A percentile compares a stretch with the other conserved stretches of the same genome.
Evolutionary conservation across 2,888 invertebrate genomes (phyloP).

Genomic region (Apomyelois bistriatella): DNA sequence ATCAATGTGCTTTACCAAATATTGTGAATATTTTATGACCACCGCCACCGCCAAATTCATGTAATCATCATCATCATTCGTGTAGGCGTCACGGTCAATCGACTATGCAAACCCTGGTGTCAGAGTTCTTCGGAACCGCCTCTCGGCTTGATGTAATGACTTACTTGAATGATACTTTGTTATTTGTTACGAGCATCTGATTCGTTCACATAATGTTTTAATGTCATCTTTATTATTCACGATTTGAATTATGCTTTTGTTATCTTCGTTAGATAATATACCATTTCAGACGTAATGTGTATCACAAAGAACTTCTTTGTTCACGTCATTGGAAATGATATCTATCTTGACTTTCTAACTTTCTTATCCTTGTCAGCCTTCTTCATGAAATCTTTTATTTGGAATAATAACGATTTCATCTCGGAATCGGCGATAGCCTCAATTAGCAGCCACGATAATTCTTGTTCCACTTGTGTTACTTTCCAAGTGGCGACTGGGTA

Average conservation of each 20-base stretch:
- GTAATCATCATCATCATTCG: too few relatives aligned
- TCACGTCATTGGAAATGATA: slow-evolving; percentile 1
- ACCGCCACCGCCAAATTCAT: too few relatives aligned
- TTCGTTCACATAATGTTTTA: background rate
- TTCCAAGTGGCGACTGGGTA: slow-evolving; percentile 51
- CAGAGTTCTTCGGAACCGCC: too few relatives aligned
- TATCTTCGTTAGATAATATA: slow-evolving; percentile 5
- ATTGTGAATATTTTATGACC: too few relatives aligned
- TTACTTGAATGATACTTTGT: background rate
- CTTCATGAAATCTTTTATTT: slow-evolving; percentile 15
- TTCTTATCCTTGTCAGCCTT: slow-evolving; percentile 1
- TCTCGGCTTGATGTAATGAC: background rate
- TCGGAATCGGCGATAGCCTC: slow-evolving; percentile 43
- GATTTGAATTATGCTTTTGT: slow-evolving; percentile 4
- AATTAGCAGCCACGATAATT: slow-evolving; percentile 60
- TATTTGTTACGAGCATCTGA: background rate
- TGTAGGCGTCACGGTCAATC: too few relatives aligned
- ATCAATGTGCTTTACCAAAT: too few relatives aligned
- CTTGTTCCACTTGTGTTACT: slow-evolving; percentile 67
- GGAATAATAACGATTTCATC: slow-evolving; percentile 40
- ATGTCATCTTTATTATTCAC: slow-evolving; percentile 5
- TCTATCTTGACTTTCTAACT: slow-evolving; percentile 12
- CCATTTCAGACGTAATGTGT: background rate
- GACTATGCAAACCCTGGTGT: too few relatives aligned
- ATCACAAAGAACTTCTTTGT: slow-evolving; percentile 3